These are phyloP conservation scores for Taenioides sp. DNA, from an alignment of 2,797 vertebrate species.

Conservation along the genomic window DNA sequence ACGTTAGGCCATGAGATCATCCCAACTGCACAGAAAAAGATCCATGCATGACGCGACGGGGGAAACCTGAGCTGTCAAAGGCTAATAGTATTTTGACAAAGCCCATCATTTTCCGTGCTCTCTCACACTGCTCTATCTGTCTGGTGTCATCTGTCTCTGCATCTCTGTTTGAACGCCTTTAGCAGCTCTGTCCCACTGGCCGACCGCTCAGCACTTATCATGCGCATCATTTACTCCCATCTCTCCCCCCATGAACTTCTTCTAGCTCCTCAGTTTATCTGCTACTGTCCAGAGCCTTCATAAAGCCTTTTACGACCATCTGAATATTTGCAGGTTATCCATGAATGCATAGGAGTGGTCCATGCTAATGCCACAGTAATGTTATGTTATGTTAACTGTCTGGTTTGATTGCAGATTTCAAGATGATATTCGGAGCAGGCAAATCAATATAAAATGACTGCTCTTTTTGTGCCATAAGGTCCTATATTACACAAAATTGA, in stretches of 20 bases:
- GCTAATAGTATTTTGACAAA: conserved; percentile 59
- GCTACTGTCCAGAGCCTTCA: conserved; percentile 50
- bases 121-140: conserved; percentile 42
- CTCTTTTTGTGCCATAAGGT: not conserved
- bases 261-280: conserved; percentile 65
- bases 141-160: conserved; percentile 30
- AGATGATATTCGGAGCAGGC: not conserved
- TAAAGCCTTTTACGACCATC: conserved; percentile 46
- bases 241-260: conserved; percentile 65
- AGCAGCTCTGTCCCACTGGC: conserved; percentile 75
- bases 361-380: not conserved
- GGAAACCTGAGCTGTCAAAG: conserved; percentile 45
- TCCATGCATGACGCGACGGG: conserved; percentile 25
- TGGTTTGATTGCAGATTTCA: not conserved
- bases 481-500: no score
- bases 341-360: not conserved
- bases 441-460: not conserved
- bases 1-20: conserved; percentile 21
- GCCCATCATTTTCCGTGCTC: conserved; percentile 39
- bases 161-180: conserved; percentile 55
- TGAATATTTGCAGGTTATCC: conserved; percentile 9
- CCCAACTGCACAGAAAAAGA: conserved; percentile 21
- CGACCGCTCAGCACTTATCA: conserved; percentile 76
- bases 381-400: conserved; percentile 5
- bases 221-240: conserved; percentile 76